These are phyloP conservation scores for Lasioglossum vierecki DNA, from an alignment of 2,888 invertebrate genomes.

Conservation along the genomic window DNA sequence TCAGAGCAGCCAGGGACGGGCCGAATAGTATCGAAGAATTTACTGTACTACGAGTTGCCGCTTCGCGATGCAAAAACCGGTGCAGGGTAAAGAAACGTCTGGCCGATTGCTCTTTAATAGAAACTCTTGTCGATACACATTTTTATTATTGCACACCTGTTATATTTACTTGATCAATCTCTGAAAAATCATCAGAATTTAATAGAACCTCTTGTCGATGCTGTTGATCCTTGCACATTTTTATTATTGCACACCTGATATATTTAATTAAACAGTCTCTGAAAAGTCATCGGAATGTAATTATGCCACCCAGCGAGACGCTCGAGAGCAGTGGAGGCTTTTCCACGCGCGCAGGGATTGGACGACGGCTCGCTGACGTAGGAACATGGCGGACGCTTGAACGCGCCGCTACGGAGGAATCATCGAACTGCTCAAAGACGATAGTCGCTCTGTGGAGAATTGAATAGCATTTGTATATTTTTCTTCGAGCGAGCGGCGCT, in stretches of 20 bases:
- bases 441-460: constrained; percentile 4
- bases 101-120: neutral
- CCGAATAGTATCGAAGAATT: constrained; percentile 30
- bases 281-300: neutral
- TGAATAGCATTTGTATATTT: constrained; percentile 10
- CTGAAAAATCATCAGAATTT: neutral
- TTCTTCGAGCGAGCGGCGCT: neutral
- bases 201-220: neutral
- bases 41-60: neutral
- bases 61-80: neutral
- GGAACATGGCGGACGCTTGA: neutral
- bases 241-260: neutral
- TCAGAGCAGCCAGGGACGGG: constrained; percentile 17
- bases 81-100: neutral
- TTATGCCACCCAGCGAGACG: neutral
- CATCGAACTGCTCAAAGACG: neutral
- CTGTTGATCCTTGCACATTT: neutral
- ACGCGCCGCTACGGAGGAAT: neutral
- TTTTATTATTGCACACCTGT: neutral
- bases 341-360: neutral
- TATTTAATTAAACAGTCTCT: too few relatives aligned
- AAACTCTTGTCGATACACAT: neutral
- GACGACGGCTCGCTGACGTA: neutral
- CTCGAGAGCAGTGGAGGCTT: neutral
- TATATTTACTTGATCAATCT: too few relatives aligned